phyloP scores from a whole-genome alignment of 1,140 invertebrate species.

The Apocrypta bakeri region DNA sequence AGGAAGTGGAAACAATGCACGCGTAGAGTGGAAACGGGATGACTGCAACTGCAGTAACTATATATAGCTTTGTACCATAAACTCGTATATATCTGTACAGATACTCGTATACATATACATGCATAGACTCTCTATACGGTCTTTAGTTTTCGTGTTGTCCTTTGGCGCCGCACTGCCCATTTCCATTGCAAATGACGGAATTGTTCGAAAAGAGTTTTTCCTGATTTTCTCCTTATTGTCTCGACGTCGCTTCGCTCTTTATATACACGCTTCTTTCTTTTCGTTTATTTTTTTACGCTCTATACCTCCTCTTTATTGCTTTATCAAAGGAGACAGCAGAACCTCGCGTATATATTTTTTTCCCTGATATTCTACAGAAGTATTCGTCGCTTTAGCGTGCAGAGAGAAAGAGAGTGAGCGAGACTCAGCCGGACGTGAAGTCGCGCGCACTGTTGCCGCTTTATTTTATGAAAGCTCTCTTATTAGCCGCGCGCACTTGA shows the following conservation, averaged over 20 bases:
- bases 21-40: constrained; percentile 54
- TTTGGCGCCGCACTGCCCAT: background rate
- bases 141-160: constrained; percentile 9
- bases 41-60: background rate
- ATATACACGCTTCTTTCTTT: too few species aligned
- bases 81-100: too few species aligned
- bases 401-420: too few species aligned
- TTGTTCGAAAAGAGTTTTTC: constrained; percentile 26
- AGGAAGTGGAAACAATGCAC: constrained; percentile 61
- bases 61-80: too few species aligned
- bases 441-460: background rate
- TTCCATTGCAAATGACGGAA: constrained; percentile 37
- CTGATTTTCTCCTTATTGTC: constrained; percentile 26
- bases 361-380: background rate
- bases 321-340: background rate
- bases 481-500: constrained; percentile 28
- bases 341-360: background rate
- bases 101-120: constrained; percentile 12
- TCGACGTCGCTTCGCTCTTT: background rate
- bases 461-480: constrained; percentile 25
- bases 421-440: background rate
- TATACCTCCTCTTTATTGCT: constrained; percentile 7
- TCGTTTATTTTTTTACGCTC: too few species aligned
- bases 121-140: background rate
- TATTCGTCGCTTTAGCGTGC: background rate